These are phyloP conservation scores for Hapalemur alaotrensis DNA, from an alignment of 2,797 vertebrate genomes.

Conservation along the genomic window DNA sequence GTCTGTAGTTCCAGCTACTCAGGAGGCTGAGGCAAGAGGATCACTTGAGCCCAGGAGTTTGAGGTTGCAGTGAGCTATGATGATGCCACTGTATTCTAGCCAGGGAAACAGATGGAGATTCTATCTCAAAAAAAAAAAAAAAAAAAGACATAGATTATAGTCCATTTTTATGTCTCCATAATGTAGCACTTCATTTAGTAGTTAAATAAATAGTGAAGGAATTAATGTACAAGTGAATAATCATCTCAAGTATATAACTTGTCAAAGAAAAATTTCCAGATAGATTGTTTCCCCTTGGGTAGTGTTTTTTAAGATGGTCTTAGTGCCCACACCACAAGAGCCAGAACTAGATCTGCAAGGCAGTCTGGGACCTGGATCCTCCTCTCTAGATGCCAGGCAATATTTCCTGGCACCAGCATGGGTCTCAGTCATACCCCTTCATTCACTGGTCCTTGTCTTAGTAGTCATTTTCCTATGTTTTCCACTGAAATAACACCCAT, in stretches of 20 bases:
- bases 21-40: too few relatives aligned
- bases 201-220: constrained; percentile 6
- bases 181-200: background rate
- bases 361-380: rapidly evolving
- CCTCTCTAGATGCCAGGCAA: background rate
- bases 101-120: too few relatives aligned
- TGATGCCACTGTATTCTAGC: too few relatives aligned
- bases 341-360: background rate
- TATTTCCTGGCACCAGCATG: background rate
- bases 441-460: background rate
- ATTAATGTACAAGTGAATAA: background rate
- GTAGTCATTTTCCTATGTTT: background rate
- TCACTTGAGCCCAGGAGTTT: too few relatives aligned
- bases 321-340: background rate
- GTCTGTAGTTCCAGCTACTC: too few relatives aligned
- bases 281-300: background rate
- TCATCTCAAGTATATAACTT: background rate
- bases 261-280: constrained; percentile 7
- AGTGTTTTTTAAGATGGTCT: background rate
- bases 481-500: background rate
- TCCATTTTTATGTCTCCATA: constrained; percentile 1
- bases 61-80: too few relatives aligned
- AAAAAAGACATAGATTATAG: background rate
- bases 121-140: too few relatives aligned
- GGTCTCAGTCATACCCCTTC: background rate